Evolutionary conservation across 1,140 invertebrate genomes (phyloP).

Genomic region (Drosophila setifemur): DNA sequence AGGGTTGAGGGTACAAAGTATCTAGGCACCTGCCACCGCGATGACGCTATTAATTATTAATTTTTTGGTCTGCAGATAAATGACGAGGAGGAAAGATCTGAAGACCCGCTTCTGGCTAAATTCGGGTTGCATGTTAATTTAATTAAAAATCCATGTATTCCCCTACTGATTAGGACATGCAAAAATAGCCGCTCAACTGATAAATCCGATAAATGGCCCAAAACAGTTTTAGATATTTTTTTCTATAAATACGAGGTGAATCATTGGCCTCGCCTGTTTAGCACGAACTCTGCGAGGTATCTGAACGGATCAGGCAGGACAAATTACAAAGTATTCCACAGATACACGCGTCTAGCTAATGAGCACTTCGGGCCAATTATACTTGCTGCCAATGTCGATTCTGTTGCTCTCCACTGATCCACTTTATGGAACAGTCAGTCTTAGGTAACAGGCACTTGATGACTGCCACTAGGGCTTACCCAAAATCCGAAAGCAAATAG

Average conservation of each 20-base stretch:
- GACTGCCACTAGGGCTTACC: slow-evolving; percentile 9
- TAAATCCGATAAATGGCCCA: slow-evolving; percentile 15
- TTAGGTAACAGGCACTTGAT: slow-evolving; percentile 32
- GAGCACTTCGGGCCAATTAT: slow-evolving; percentile 17
- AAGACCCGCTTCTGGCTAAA: slow-evolving; percentile 16
- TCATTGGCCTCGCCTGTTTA: background rate
- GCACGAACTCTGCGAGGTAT: background rate
- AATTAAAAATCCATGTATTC: slow-evolving; percentile 53
- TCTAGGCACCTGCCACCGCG: background rate
- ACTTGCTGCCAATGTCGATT: slow-evolving; percentile 32
- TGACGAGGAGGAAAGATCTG: slow-evolving; percentile 18
- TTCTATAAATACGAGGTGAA: slow-evolving; percentile 33
- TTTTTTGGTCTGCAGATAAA: slow-evolving; percentile 30
- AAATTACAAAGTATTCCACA: background rate
- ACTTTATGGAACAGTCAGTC: slow-evolving; percentile 15
- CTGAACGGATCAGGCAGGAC: background rate
- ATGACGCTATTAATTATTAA: slow-evolving; percentile 49
- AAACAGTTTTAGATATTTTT: slow-evolving; percentile 30
- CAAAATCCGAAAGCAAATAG: slow-evolving; percentile 14
- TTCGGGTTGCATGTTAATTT: slow-evolving; percentile 35
- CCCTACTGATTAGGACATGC: slow-evolving; percentile 24
- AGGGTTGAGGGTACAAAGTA: slow-evolving; percentile 24
- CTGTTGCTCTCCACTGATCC: slow-evolving; percentile 27
- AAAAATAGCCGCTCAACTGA: slow-evolving; percentile 28
- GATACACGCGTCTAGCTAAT: slow-evolving; percentile 12